A percentile compares a stretch with the other conserved stretches of the same genome.
Evolutionary conservation across 2,888 invertebrate genomes (phyloP).

Genomic region (Drepana falcataria): DNA sequence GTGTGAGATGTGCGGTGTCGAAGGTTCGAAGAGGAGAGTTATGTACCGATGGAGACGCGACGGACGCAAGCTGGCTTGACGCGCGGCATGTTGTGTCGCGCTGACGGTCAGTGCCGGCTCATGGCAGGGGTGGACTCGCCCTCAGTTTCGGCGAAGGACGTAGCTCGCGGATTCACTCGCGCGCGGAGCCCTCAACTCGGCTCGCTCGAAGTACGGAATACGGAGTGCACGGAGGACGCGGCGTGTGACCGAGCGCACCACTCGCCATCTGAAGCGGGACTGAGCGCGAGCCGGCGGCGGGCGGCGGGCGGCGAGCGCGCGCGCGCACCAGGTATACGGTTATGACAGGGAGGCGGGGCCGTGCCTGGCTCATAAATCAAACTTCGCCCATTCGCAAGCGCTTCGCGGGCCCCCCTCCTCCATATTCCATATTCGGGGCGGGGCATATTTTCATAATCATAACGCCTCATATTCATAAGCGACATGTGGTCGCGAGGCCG

Average conservation of each 20-base stretch:
- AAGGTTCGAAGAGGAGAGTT: conserved; percentile 44
- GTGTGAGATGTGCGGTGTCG: conserved; percentile 42
- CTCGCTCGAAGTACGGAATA: conserved; percentile 48
- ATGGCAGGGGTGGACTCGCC: conserved; percentile 50
- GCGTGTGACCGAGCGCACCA: conserved; percentile 61
- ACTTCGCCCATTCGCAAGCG: conserved; percentile 82
- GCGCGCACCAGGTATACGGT: conserved; percentile 82
- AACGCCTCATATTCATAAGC: conserved; percentile 79
- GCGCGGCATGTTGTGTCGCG: conserved; percentile 70
- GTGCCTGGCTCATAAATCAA: conserved; percentile 83
- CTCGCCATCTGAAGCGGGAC: conserved; percentile 79
- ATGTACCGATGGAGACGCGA: conserved; percentile 78
- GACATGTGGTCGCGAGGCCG: conserved; percentile 55
- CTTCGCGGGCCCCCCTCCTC: conserved; percentile 80
- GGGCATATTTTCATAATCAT: conserved; percentile 80
- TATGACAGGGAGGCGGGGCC: conserved; percentile 85
- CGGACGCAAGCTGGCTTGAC: conserved; percentile 77
- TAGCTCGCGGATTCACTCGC: conserved; percentile 39
- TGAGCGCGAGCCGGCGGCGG: conserved; percentile 68
- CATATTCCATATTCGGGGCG: conserved; percentile 80
- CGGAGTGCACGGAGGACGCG: conserved; percentile 41
- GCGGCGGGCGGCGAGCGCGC: conserved; percentile 61
- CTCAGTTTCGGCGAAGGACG: conserved; percentile 21
- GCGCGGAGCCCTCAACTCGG: conserved; percentile 48
- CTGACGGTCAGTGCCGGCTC: conserved; percentile 64